A percentile compares a stretch with the other conserved stretches of the same genome.
Evolutionary conservation across 2,888 invertebrate species (phyloP).

Genomic region (Cataglyphis cursor): DNA sequence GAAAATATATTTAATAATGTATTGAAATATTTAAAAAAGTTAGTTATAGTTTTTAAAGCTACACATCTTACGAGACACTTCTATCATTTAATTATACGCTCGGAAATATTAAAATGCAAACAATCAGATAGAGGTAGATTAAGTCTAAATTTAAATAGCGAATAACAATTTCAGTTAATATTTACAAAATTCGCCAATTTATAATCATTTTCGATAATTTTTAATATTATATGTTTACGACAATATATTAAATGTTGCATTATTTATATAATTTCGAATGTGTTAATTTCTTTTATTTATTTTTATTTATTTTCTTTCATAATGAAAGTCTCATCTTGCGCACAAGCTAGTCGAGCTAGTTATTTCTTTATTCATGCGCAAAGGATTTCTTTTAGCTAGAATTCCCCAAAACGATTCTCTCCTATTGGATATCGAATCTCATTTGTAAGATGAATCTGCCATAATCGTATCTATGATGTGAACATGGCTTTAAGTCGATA

Average conservation of each 20-base stretch:
- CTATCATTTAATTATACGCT: not conserved
- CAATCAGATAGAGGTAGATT: not conserved
- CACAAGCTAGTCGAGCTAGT: not conserved
- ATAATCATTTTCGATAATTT: no score
- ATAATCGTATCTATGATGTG: not conserved
- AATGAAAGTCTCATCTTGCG: not conserved
- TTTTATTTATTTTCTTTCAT: no score
- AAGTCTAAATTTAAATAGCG: not conserved
- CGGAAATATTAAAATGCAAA: not conserved
- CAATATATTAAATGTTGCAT: not conserved
- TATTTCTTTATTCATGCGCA: not conserved
- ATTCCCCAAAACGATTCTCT: not conserved
- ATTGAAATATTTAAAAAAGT: conserved; percentile 1
- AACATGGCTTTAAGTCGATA: not conserved
- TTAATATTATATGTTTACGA: no score
- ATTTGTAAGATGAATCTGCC: not conserved
- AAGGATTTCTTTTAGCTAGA: not conserved
- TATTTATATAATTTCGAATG: not conserved
- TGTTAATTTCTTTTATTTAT: no score
- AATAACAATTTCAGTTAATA: not conserved
- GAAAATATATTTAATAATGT: not conserved
- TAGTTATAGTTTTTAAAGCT: not conserved
- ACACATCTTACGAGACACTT: not conserved
- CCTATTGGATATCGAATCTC: not conserved
- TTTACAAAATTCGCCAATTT: not conserved